Percentiles rank a stretch among this genome's conserved stretches.
Conservation (phyloP, 2,113 vertebrate species). For the Verasper variegatus region DNA sequence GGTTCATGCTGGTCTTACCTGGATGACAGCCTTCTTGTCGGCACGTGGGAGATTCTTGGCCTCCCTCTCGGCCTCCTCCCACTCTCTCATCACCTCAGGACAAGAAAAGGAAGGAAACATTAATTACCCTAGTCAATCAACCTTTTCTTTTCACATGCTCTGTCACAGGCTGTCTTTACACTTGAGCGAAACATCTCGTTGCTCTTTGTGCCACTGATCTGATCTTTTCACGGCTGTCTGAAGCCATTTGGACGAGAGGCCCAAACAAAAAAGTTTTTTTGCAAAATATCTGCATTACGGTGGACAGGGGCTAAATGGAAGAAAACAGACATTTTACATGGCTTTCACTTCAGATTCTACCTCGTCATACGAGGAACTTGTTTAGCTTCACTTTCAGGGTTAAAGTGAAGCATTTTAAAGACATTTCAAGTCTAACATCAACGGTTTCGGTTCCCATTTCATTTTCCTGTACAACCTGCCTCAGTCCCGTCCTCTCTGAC, state of each 20-base stretch:
- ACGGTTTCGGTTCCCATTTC: conserved; percentile 20
- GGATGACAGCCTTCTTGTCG: conserved; percentile 97
- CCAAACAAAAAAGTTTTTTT: too few relatives aligned
- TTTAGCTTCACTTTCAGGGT: not conserved
- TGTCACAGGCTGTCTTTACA: conserved; percentile 11
- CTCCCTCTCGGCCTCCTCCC: conserved; percentile 97
- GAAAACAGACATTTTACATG: not conserved
- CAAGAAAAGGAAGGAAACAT: not conserved
- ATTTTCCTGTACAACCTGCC: not conserved
- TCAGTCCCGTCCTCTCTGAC: conserved; percentile 3
- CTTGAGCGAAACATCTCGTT: not conserved
- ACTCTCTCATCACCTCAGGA: conserved; percentile 96
- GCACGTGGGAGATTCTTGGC: conserved; percentile 96
- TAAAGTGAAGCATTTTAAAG: not conserved
- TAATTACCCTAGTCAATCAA: not conserved
- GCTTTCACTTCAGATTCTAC: not conserved
- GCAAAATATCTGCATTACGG: not conserved
- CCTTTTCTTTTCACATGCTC: not conserved
- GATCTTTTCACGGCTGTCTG: too few relatives aligned
- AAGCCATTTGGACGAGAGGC: too few relatives aligned
- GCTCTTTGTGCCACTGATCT: conserved; percentile 7
- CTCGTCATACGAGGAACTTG: not conserved
- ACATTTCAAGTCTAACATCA: not conserved
- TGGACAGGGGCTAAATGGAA: not conserved
- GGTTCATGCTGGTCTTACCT: conserved; percentile 81